Evolutionary conservation across 2,888 invertebrate genomes (phyloP).

Genomic region (Dicranocentrus wangi): DNA sequence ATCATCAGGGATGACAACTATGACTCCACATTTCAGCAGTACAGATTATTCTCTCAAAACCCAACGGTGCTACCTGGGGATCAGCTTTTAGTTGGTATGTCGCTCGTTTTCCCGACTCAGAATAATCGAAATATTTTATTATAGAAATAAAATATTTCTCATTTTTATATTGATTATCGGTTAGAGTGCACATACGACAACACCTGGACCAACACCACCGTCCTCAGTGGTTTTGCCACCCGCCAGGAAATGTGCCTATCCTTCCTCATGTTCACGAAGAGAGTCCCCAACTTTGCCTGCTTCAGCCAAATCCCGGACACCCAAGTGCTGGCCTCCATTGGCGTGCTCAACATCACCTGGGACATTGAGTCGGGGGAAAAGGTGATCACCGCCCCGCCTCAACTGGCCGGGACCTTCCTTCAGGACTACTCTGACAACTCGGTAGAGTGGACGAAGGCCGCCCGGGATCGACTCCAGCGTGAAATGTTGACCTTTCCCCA

Average conservation of each 20-base stretch:
- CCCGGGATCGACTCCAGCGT: neutral
- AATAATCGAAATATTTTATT: neutral
- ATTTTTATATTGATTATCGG: too few species aligned
- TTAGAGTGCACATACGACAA: conserved; percentile 2
- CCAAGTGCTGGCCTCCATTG: neutral
- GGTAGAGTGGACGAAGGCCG: neutral
- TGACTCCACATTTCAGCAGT: conserved; percentile 36
- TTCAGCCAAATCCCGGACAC: neutral
- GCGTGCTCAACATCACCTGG: neutral
- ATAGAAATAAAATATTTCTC: neutral
- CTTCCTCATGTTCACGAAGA: neutral
- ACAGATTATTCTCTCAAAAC: neutral
- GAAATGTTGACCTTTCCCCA: neutral
- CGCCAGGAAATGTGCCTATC: conserved; percentile 14
- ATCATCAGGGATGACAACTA: conserved; percentile 34
- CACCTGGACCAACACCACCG: neutral
- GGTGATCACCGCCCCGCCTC: neutral
- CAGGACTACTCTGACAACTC: neutral
- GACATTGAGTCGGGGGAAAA: neutral
- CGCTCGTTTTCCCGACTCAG: neutral
- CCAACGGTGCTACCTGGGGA: conserved; percentile 39
- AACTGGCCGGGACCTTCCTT: neutral
- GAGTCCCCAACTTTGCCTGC: neutral
- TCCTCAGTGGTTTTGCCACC: neutral
- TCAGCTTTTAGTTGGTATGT: neutral